phyloP scores from a whole-genome alignment of 2,113 vertebrate species.

The Rhea pennata region DNA sequence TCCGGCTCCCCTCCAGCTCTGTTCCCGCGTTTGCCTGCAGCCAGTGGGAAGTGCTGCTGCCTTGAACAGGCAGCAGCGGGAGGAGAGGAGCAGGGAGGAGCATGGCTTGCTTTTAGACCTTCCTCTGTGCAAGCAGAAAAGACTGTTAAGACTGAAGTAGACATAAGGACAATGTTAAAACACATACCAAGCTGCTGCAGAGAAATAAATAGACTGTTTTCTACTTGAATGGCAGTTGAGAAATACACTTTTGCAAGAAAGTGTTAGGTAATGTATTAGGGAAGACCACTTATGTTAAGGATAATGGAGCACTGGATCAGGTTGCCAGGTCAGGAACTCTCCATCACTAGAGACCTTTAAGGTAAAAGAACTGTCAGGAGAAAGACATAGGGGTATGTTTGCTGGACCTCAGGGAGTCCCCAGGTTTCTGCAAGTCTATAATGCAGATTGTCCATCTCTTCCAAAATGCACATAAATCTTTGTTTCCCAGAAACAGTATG shows the following conservation, averaged over 20 bases:
- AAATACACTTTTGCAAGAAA: neutral
- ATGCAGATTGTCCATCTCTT: neutral
- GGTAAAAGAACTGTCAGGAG: neutral
- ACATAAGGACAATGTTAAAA: neutral
- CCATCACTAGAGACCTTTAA: neutral
- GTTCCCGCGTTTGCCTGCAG: neutral
- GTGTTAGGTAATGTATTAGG: neutral
- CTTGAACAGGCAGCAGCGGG: neutral
- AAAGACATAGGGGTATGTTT: neutral
- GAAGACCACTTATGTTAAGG: neutral
- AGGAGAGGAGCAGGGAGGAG: neutral
- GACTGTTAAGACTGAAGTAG: neutral
- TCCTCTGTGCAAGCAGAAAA: neutral
- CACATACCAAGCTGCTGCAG: neutral
- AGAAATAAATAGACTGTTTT: neutral
- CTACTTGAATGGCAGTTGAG: neutral
- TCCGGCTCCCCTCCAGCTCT: neutral
- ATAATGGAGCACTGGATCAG: neutral
- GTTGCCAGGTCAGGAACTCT: neutral
- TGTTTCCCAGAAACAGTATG: accelerated
- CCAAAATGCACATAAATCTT: neutral
- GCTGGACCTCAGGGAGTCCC: neutral
- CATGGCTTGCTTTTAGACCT: accelerated
- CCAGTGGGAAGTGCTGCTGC: neutral
- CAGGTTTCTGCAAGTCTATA: neutral